phyloP scores from a whole-genome alignment of 2,113 vertebrate species.

The Notarius quadriscutis region DNA sequence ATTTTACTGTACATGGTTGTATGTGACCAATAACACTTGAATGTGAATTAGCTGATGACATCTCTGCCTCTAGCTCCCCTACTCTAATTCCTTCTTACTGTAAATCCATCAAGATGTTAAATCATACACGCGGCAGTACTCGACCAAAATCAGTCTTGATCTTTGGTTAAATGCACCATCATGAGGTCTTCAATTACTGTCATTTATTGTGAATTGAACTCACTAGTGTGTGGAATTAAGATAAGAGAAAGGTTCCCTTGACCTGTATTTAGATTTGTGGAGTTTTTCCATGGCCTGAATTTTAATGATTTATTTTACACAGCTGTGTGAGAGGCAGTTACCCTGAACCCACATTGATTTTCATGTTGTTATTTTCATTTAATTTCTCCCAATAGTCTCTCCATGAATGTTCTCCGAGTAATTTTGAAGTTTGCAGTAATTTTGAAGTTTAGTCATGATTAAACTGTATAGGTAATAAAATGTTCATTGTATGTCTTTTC shows the following conservation, averaged over 20 bases:
- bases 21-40: not conserved
- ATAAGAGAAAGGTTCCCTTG: not conserved
- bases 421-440: not conserved
- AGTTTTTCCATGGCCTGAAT: not conserved
- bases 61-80: not conserved
- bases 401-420: not conserved
- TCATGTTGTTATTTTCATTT: not conserved
- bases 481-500: not conserved
- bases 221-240: not conserved
- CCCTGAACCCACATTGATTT: not conserved
- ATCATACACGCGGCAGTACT: not conserved
- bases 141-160: slow-evolving; percentile 6
- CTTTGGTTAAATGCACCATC: not conserved
- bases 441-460: not conserved
- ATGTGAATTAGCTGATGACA: not conserved
- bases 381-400: not conserved
- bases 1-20: no score
- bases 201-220: slow-evolving; percentile 12
- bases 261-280: not conserved
- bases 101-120: not conserved
- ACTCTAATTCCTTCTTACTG: not conserved
- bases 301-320: slow-evolving; percentile 15
- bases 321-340: slow-evolving; percentile 2
- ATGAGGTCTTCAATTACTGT: slow-evolving; percentile 12
- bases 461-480: no score